Evolutionary conservation across 2,113 vertebrate genomes (phyloP).

Genomic region (Datnioides undecimradiatus): DNA sequence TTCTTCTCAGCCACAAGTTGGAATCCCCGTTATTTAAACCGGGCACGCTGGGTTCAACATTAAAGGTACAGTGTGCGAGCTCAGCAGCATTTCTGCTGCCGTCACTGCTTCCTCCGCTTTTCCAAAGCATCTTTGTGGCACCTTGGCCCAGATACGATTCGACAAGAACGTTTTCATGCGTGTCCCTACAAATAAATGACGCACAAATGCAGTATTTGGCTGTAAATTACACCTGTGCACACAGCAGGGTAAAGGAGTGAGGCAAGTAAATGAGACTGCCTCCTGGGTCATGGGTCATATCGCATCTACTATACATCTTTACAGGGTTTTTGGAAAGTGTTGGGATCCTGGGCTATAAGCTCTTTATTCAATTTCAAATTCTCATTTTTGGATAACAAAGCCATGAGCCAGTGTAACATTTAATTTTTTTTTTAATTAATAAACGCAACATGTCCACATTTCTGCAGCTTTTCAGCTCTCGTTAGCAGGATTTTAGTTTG

Average conservation of each 20-base stretch:
- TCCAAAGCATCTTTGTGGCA: conserved; percentile 44
- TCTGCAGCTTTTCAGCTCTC: neutral
- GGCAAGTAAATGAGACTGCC: neutral
- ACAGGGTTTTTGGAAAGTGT: neutral
- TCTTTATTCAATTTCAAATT: neutral
- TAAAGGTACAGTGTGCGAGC: conserved; percentile 21
- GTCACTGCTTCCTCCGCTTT: conserved; percentile 54
- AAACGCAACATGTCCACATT: neutral
- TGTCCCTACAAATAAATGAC: neutral
- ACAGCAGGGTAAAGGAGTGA: neutral
- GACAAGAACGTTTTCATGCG: neutral
- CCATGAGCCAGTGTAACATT: neutral
- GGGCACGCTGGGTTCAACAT: conserved; percentile 25
- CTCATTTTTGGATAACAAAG: neutral
- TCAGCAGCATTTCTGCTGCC: conserved; percentile 64
- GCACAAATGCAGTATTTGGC: neutral
- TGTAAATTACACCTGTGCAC: neutral
- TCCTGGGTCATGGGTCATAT: neutral
- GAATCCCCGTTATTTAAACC: conserved; percentile 42
- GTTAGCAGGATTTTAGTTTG: neutral
- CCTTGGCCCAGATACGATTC: conserved; percentile 53
- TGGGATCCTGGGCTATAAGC: neutral
- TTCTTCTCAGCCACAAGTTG: conserved; percentile 13
- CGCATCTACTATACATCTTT: neutral
- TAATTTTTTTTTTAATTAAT: neutral